Base-by-base conservation (phyloP, 2,113 vertebrate species). In the Numida meleagris region DNA sequence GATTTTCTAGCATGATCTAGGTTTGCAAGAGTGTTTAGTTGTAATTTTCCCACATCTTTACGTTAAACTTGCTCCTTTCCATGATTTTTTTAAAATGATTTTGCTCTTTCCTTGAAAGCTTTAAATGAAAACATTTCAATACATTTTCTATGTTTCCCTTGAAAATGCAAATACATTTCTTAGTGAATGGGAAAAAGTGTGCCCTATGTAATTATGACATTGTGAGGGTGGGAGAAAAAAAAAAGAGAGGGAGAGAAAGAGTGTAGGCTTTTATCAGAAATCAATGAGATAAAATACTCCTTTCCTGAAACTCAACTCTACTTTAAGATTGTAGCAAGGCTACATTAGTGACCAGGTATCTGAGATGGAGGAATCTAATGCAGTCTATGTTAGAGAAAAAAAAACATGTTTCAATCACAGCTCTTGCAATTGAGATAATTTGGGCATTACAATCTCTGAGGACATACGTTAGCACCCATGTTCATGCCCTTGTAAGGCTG, bases 41-140 rank as follows among this genome's bases (percentile, higher is more conserved):
- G 82, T 33, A 82, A 91, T 90, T 95, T 86, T 48, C 77, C 88
- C 83, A 83, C 66, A 86, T 88, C 51, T 95, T 86, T 85, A 70
- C 42, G 88, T 87, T 80, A 92, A 95, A 93, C 50, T 46, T 74
- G 46, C 61, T 94, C 55, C 77, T 92, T 57, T 79, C 71, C 62
- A 59, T 29, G 72, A 95, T 86, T 4, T 83, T 73, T 88, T 86
- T 93, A 96, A 53, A 16, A 97, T 95, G 90, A 94, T 93, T 94
- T 91, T 89, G 83, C 78, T 86, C 72, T 92, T 94, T 88, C 79
- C 74, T 96, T 92, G 72, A 66, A 63, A 83, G 86, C 91, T 90
- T 81, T 68, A 80, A 82, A 78, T 84, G 59, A 90, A 83, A 78
- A 75, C 50, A 68, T 88, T 81, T 78, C 82, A 90, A 81, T 76